phyloP scores from a whole-genome alignment of 2,797 vertebrate genomes.

The Lateolabrax maculatus region DNA sequence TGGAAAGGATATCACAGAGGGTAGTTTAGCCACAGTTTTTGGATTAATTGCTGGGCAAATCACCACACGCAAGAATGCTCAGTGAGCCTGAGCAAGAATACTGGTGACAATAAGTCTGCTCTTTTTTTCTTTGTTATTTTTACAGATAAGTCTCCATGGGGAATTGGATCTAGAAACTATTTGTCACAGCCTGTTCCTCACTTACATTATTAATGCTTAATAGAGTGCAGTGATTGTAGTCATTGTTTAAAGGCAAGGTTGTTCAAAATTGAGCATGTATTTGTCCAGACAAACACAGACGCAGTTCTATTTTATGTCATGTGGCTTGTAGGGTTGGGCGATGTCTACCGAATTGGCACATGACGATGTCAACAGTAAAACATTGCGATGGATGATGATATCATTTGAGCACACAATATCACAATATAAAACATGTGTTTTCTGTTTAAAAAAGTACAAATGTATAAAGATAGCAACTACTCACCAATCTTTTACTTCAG shows the following conservation, averaged over 20 bases:
- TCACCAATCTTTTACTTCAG: too few species aligned
- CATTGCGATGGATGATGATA: too few species aligned
- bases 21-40: conserved; percentile 86
- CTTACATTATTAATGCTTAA: conserved; percentile 62
- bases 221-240: conserved; percentile 51
- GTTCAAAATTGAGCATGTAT: conserved; percentile 20
- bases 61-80: conserved; percentile 77
- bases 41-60: conserved; percentile 86
- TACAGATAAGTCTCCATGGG: conserved; percentile 63
- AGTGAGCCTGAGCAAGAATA: conserved; percentile 70
- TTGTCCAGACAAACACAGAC: conserved; percentile 12
- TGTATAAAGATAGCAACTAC: too few species aligned
- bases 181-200: conserved; percentile 58
- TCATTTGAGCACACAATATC: too few species aligned
- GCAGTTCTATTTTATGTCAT: not conserved
- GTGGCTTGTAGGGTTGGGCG: not conserved
- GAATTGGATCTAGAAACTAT: conserved; percentile 60
- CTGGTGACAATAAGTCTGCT: conserved; percentile 65
- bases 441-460: too few species aligned
- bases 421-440: too few species aligned
- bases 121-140: conserved; percentile 63
- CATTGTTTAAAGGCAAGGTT: conserved; percentile 47
- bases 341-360: too few species aligned
- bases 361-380: too few species aligned
- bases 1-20: conserved; percentile 81